Evolutionary conservation across 1,140 invertebrate species (phyloP), one percentile per base, ranked within the genome.

Genomic region (Trissolcus basalis): DNA sequence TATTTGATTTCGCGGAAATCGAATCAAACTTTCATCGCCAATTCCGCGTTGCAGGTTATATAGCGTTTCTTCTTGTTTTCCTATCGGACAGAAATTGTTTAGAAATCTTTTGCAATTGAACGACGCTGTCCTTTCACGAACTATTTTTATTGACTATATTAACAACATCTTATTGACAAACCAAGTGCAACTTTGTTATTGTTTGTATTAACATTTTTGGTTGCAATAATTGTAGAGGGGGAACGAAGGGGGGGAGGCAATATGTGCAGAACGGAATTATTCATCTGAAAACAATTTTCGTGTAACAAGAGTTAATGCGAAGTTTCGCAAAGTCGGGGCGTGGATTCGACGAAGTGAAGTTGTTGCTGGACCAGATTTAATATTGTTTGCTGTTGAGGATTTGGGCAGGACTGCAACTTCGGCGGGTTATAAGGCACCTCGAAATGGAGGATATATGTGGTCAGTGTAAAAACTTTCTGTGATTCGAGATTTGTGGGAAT

Each of bases 401-500:
- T 33, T 33, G 16, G 3, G 48, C 6, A 50, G 7, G 19, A 50
- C 19, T 50, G 16, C 7, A 13, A 33, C 32, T 50, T 50, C 9
- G 45, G 45, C 11, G 45, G 15, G 36, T 4, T 9, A 39, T n/a
- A 10, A 10, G 45, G 15, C 14, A 48, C 12, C 15, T 14, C 9
- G 48, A 8, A 13, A 27, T 12, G 19, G 5, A 56, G 27, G 47
- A 11, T 14, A 49, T 49, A 49, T 49, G 56, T 49, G 56, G 47
- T 49, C 14, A 35, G 6, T n/a, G 47, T 13, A 49, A 36, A 27
- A 60, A 60, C 2, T 36, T 60, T 19, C 11, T 41, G 47, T 60
- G 45, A 60, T 60, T 60, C 45, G 45, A 50, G 33, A 49, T 49
- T 60, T 60, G 45, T 16, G 47, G 35, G 33, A 39, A 60, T 60